phyloP scores from a whole-genome alignment of 2,113 vertebrate genomes.

The Numida meleagris region DNA sequence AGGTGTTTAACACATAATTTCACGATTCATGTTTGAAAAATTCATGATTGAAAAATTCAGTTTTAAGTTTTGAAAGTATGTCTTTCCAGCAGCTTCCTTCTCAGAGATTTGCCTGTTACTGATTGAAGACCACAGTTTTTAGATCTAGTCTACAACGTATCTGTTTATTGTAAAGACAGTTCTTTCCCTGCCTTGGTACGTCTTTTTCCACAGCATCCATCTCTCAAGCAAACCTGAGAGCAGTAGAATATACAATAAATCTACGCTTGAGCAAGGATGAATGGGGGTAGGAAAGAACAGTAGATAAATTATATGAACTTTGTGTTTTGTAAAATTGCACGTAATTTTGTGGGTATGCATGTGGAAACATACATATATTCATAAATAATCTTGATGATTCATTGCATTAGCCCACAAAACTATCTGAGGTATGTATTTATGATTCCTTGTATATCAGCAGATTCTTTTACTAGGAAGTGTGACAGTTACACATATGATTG shows the following conservation, averaged over 20 bases:
- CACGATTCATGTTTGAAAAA: neutral
- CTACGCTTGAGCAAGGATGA: neutral
- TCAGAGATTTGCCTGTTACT: neutral
- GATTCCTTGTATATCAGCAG: neutral
- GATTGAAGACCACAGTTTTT: neutral
- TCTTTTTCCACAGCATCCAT: neutral
- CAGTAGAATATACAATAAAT: neutral
- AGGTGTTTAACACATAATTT: neutral
- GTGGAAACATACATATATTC: neutral
- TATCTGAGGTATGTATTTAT: neutral
- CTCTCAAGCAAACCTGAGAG: neutral
- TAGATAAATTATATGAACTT: neutral
- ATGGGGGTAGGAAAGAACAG: neutral
- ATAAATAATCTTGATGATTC: neutral
- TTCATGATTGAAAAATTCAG: neutral
- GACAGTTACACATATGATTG: neutral
- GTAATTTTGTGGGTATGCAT: neutral
- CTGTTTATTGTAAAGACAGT: neutral
- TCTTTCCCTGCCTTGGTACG: neutral
- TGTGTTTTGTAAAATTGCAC: neutral
- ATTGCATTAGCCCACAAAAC: neutral
- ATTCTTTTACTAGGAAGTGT: neutral
- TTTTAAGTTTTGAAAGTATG: neutral
- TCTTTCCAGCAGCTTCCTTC: neutral
- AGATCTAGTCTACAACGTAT: neutral